These are phyloP conservation scores for Lota lota DNA, from an alignment of 2,113 vertebrate species.

Conservation along the genomic window DNA sequence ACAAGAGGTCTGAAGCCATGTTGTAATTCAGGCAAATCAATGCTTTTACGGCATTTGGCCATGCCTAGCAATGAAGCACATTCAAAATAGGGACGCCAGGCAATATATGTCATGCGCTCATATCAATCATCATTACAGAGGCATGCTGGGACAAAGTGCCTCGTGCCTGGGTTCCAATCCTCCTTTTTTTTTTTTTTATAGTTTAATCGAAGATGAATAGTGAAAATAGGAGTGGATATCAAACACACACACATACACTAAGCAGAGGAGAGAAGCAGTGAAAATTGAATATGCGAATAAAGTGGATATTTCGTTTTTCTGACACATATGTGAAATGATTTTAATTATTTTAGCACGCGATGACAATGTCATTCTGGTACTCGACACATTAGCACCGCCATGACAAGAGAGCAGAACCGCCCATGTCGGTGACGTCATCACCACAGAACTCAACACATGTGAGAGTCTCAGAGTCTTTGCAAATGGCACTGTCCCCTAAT, in stretches of 20 bases:
- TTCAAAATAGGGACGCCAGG: conserved; percentile 89
- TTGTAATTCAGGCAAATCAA: conserved; percentile 96
- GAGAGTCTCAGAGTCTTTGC: no score
- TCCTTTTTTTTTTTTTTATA: conserved; percentile 55
- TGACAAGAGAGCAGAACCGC: no score
- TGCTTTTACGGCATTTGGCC: conserved; percentile 98
- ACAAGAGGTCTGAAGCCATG: conserved; percentile 70
- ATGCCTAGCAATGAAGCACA: conserved; percentile 91
- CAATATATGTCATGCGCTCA: conserved; percentile 79
- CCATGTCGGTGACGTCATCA: conserved; percentile 49
- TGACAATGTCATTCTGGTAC: no score
- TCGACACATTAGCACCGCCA: no score
- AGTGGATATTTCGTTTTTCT: no score
- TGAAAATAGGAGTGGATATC: conserved; percentile 38
- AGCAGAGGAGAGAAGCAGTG: no score
- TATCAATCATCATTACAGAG: conserved; percentile 71
- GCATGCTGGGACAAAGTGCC: conserved; percentile 34
- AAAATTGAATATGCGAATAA: no score
- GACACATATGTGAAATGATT: no score
- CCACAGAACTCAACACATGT: conserved; percentile 46
- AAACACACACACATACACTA: conserved; percentile 1
- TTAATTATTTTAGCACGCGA: no score
- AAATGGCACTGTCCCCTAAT: conserved; percentile 25
- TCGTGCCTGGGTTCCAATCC: conserved; percentile 30
- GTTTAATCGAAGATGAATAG: conserved; percentile 57